Conservation (phyloP, 35 echinoderm and acorn worm genomes). For the Apostichopus japonicus region DNA sequence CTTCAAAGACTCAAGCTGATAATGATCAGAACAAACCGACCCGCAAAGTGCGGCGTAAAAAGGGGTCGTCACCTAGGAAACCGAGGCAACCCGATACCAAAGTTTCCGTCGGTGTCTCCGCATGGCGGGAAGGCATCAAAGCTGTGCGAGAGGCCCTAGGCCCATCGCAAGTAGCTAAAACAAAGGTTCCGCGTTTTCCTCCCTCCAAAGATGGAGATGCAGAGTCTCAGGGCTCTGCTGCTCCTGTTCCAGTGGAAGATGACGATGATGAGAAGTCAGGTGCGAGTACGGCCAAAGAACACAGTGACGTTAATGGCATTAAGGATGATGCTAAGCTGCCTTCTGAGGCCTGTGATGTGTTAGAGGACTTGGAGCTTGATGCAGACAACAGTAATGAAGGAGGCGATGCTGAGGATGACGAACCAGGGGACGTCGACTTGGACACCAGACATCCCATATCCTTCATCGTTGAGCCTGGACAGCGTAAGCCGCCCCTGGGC, state of each 20-base stretch:
- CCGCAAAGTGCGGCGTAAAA: conserved; percentile 79
- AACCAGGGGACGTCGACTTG: neutral
- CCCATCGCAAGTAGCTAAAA: conserved; percentile 67
- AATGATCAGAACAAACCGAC: conserved; percentile 63
- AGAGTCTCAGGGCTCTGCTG: neutral
- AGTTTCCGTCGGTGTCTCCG: conserved; percentile 60
- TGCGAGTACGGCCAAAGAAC: conserved; percentile 37
- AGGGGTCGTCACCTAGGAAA: conserved; percentile 32
- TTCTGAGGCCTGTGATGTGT: conserved; percentile 79
- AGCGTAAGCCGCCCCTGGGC: conserved; percentile 5
- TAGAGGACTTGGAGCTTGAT: conserved; percentile 83
- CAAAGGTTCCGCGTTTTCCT: conserved; percentile 31
- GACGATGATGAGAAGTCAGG: conserved; percentile 50
- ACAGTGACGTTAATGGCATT: neutral
- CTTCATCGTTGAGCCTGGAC: conserved; percentile 10
- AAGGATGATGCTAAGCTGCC: conserved; percentile 48
- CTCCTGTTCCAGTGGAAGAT: neutral
- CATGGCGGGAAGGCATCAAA: conserved; percentile 93
- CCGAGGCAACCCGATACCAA: conserved; percentile 57
- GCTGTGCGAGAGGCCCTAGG: conserved; percentile 79
- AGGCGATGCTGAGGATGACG: neutral
- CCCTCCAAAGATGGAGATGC: conserved; percentile 61
- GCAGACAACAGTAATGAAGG: conserved; percentile 53
- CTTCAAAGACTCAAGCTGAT: conserved; percentile 34
- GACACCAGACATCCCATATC: conserved; percentile 30